phyloP scores from a whole-genome alignment of 2,113 vertebrate species.

The Eupsittula cactorum region DNA sequence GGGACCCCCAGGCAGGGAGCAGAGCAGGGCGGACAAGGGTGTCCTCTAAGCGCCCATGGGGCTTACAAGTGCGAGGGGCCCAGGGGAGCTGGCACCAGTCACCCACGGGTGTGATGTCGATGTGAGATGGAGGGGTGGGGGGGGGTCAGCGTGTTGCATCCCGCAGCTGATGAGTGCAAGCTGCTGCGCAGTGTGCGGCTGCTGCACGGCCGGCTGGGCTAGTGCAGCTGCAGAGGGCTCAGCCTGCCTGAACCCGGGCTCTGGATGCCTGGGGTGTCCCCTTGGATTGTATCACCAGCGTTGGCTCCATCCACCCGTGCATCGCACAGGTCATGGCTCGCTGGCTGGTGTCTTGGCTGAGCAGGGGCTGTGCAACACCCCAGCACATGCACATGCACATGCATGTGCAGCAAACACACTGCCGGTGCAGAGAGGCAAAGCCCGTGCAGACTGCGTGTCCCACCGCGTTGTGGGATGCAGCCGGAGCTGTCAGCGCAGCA shows the following conservation, averaged over 20 bases:
- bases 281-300: fast-evolving
- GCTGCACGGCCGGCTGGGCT: not conserved
- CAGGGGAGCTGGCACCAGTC: not conserved
- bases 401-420: not conserved
- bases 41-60: not conserved
- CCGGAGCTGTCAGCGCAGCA: not conserved
- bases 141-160: not conserved
- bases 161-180: not conserved
- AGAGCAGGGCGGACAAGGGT: not conserved
- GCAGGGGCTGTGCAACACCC: not conserved
- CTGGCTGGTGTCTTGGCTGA: not conserved
- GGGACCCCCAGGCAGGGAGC: not conserved
- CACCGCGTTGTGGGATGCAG: not conserved
- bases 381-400: not conserved
- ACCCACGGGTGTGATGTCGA: not conserved
- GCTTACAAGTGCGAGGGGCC: not conserved
- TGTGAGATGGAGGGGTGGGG: not conserved
- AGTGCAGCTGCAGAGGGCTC: not conserved
- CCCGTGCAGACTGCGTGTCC: fast-evolving
- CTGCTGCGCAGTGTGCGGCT: not conserved
- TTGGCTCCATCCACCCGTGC: fast-evolving
- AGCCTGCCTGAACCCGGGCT: fast-evolving
- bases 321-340: fast-evolving
- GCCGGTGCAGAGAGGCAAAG: not conserved
- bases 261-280: not conserved